Conservation (phyloP, 2,888 invertebrate species). For the Trissolcus brochymenae region DNA sequence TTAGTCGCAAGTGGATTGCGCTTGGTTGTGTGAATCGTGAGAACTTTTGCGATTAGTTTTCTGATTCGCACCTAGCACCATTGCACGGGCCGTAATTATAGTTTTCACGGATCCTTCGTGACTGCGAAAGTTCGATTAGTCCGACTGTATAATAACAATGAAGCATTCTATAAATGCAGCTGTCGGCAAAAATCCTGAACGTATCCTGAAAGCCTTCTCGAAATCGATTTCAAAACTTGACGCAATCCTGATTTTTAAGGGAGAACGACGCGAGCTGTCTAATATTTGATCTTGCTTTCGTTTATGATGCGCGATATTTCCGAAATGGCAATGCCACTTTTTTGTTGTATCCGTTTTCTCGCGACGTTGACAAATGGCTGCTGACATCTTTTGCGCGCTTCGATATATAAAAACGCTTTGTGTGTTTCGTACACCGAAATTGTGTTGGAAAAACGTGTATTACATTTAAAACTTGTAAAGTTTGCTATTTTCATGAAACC, state of each 20-base stretch:
- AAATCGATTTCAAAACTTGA: slow-evolving; percentile 43
- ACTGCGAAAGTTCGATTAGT: slow-evolving; percentile 48
- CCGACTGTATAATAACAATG: slow-evolving; percentile 28
- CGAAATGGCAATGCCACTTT: not conserved
- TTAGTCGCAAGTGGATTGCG: not conserved
- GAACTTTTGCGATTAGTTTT: slow-evolving; percentile 39
- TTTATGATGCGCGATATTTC: slow-evolving; percentile 3
- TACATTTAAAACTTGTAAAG: too few relatives aligned
- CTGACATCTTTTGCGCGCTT: not conserved
- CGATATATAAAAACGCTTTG: not conserved
- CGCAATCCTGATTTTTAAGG: slow-evolving; percentile 25
- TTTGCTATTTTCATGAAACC: too few relatives aligned
- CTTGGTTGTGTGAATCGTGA: slow-evolving; percentile 6
- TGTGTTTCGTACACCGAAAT: too few relatives aligned
- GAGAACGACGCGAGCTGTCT: slow-evolving; percentile 12
- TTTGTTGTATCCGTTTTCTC: slow-evolving; percentile 6
- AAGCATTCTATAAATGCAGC: slow-evolving; percentile 38
- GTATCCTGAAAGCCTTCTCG: slow-evolving; percentile 20
- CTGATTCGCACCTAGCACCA: slow-evolving; percentile 35
- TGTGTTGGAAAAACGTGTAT: too few relatives aligned
- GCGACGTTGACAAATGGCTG: slow-evolving; percentile 1
- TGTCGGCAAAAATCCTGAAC: slow-evolving; percentile 31
- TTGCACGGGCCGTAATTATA: slow-evolving; percentile 38
- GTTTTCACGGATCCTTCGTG: slow-evolving; percentile 46
- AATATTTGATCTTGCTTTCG: slow-evolving; percentile 10